These are phyloP conservation scores for Sturmia bella DNA, from an alignment of 2,888 invertebrate genomes.

Conservation along the genomic window DNA sequence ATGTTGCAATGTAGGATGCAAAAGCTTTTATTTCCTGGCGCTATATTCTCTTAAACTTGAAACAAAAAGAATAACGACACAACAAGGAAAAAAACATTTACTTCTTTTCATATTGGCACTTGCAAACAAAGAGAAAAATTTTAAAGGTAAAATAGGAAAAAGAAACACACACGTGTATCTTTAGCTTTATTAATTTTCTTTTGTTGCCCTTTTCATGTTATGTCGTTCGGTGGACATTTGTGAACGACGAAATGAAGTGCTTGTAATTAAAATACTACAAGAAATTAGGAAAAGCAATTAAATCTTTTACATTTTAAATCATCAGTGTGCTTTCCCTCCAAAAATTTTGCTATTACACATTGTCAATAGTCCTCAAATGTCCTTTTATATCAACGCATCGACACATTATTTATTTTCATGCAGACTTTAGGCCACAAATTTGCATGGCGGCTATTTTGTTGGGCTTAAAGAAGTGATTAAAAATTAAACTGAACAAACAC, in stretches of 20 bases:
- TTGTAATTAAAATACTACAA: slow-evolving; percentile 10
- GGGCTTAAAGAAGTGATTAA: slow-evolving; percentile 15
- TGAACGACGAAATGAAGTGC: slow-evolving; percentile 28
- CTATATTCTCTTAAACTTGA: background rate
- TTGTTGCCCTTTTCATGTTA: slow-evolving; percentile 4
- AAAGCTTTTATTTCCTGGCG: slow-evolving; percentile 37
- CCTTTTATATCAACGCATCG: slow-evolving; percentile 29
- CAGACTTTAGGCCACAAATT: slow-evolving; percentile 26
- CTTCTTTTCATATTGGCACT: background rate
- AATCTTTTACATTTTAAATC: background rate
- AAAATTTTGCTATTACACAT: slow-evolving; percentile 13
- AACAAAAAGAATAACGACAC: background rate
- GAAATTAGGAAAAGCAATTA: slow-evolving; percentile 35
- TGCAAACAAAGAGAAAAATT: background rate
- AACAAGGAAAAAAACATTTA: slow-evolving; percentile 5
- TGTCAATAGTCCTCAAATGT: background rate
- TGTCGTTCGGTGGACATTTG: slow-evolving; percentile 30
- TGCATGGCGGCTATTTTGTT: slow-evolving; percentile 37
- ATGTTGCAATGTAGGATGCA: slow-evolving; percentile 21
- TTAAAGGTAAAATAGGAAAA: slow-evolving; percentile 20
- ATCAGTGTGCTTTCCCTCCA: slow-evolving; percentile 50
- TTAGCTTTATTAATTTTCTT: slow-evolving; percentile 11
- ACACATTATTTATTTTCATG: slow-evolving; percentile 56
- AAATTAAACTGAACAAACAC: background rate
- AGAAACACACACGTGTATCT: slow-evolving; percentile 60